Conservation (phyloP, 2,797 vertebrate genomes). For the Rallus crepitans region DNA sequence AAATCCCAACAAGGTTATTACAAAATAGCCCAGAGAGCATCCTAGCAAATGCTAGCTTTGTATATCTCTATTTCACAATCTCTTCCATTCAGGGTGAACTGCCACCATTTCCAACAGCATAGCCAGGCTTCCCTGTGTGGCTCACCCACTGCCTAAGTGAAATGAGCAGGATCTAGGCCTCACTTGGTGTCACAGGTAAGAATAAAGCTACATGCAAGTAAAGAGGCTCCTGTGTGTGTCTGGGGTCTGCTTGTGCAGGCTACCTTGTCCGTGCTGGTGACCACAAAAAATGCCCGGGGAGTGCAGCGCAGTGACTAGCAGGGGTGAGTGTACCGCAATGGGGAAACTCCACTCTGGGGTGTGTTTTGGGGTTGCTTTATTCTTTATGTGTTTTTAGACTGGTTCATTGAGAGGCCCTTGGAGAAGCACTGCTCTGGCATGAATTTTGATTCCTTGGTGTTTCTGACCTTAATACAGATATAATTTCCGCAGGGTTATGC, state of each 20-base stretch:
- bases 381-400: neutral
- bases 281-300: neutral
- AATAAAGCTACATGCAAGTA: neutral
- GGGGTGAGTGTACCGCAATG: neutral
- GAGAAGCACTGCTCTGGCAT: neutral
- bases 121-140: neutral
- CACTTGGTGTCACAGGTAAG: neutral
- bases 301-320: neutral
- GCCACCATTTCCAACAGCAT: rapidly evolving
- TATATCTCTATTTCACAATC: neutral
- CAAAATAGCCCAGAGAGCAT: neutral
- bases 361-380: neutral
- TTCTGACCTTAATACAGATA: neutral
- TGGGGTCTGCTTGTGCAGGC: neutral
- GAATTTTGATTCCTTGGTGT: neutral
- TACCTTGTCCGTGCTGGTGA: neutral
- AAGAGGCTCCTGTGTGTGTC: neutral
- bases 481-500: neutral
- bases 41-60: neutral
- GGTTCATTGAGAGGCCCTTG: neutral
- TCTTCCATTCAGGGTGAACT: neutral
- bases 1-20: neutral
- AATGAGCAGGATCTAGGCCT: neutral
- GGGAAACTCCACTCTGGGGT: neutral
- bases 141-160: neutral